A percentile compares a stretch with the other conserved stretches of the same genome.
Conservation (phyloP, 2,888 invertebrate genomes). For the Troglohyphantes excavatus region DNA sequence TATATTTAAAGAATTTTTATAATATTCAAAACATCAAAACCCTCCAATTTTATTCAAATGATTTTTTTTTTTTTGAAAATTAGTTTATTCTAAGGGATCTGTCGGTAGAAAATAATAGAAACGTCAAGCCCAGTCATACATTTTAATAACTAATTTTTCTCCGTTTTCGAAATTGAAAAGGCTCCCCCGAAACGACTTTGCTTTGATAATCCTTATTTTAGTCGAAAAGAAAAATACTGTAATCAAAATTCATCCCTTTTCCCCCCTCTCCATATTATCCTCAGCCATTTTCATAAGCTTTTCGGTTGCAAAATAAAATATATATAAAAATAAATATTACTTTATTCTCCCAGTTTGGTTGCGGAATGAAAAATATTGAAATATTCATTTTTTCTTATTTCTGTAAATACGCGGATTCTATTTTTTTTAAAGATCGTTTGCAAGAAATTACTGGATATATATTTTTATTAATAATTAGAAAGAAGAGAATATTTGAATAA, state of each 20-base stretch:
- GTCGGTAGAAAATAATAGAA: conserved; percentile 34
- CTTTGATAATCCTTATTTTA: conserved; percentile 32
- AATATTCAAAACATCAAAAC: background rate
- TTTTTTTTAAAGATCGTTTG: background rate
- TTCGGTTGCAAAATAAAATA: background rate
- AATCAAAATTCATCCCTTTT: conserved; percentile 40
- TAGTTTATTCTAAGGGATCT: background rate
- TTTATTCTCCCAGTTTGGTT: background rate
- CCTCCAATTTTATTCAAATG: background rate
- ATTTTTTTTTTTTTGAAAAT: background rate
- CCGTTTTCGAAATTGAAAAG: background rate
- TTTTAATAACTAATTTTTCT: conserved; percentile 45
- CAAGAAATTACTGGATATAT: background rate
- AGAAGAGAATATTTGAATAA: background rate
- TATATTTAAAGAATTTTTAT: background rate
- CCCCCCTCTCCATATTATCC: conserved; percentile 1
- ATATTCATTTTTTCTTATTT: conserved; percentile 10
- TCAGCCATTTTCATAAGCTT: conserved; percentile 16
- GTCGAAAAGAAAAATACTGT: conserved; percentile 3
- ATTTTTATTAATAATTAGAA: background rate
- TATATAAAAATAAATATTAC: background rate
- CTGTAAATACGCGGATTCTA: conserved; percentile 10
- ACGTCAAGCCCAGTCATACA: conserved; percentile 46
- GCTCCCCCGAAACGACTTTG: conserved; percentile 6
- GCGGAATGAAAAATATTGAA: conserved; percentile 15